Conservation (phyloP, 2,113 vertebrate genomes). For the Arenaria interpres region DNA sequence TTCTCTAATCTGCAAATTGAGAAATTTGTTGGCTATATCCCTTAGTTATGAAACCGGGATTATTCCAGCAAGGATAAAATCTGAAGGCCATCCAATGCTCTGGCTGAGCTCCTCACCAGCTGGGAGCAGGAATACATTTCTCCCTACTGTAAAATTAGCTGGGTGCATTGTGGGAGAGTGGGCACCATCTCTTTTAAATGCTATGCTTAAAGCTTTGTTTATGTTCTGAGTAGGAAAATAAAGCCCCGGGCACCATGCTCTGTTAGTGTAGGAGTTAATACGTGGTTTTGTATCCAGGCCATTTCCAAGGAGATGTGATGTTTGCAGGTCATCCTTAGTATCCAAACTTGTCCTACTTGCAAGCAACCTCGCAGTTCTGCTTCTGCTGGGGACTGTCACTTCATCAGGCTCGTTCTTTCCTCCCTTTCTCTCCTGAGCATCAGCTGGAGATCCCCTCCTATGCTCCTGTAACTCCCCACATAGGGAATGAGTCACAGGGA, state of each 20-base stretch:
- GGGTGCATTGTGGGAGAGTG: not conserved
- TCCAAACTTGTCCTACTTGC: not conserved
- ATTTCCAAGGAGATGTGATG: conserved; percentile 31
- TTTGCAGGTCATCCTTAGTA: conserved; percentile 14
- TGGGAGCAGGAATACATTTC: not conserved
- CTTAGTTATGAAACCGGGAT: conserved; percentile 49
- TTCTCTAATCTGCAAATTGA: conserved; percentile 33
- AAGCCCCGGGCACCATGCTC: not conserved
- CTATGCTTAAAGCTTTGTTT: not conserved
- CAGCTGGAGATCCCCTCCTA: not conserved
- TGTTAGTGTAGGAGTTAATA: not conserved
- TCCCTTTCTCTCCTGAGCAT: not conserved
- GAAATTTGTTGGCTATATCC: not conserved
- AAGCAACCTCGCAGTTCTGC: not conserved
- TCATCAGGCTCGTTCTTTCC: not conserved
- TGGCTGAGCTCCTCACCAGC: not conserved
- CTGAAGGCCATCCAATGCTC: not conserved
- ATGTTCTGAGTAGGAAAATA: not conserved
- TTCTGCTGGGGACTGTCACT: not conserved
- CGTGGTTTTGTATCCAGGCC: not conserved
- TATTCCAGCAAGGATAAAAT: conserved; percentile 28
- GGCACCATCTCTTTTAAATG: not conserved
- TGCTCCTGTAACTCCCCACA: not conserved
- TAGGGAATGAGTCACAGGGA: not conserved
- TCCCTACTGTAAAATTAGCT: not conserved